A percentile compares a stretch with the other conserved stretches of the same genome.
phyloP scores from a whole-genome alignment of 1,140 invertebrate genomes.

The Mya arenaria region DNA sequence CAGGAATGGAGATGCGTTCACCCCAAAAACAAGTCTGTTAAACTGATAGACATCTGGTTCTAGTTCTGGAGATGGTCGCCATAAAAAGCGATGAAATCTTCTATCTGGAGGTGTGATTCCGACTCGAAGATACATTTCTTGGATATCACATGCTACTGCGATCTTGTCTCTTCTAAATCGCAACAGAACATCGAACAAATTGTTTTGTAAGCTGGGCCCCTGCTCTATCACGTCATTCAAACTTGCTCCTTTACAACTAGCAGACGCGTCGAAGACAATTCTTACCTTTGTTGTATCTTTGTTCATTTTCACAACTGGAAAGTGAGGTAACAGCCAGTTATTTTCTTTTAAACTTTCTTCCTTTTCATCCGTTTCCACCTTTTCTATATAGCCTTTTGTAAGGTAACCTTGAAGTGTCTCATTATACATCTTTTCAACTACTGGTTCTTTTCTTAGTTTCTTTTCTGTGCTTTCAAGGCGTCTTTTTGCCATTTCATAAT shows the following conservation, averaged over 20 bases:
- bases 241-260: constrained; percentile 5
- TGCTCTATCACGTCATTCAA: constrained; percentile 56
- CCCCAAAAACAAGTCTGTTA: constrained; percentile 41
- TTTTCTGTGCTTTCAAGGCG: constrained; percentile 46
- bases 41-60: constrained; percentile 18
- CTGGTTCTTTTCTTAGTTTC: constrained; percentile 7
- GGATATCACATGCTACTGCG: constrained; percentile 53
- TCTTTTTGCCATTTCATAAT: constrained; percentile 17
- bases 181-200: constrained; percentile 57
- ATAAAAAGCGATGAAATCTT: constrained; percentile 42
- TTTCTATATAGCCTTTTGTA: neutral
- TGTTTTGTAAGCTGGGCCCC: constrained; percentile 78
- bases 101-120: constrained; percentile 10
- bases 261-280: constrained; percentile 55
- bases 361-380: neutral
- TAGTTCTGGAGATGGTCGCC: neutral
- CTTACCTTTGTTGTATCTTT: constrained; percentile 55
- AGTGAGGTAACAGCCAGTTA: constrained; percentile 53
- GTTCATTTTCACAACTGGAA: constrained; percentile 36
- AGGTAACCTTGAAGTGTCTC: constrained; percentile 9
- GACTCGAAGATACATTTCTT: constrained; percentile 54
- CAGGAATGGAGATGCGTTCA: constrained; percentile 50
- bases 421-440: constrained; percentile 12
- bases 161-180: constrained; percentile 60
- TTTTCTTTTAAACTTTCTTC: neutral